Percentiles rank a stretch among this genome's conserved stretches.
Evolutionary conservation across 2,888 invertebrate species (phyloP).

Genomic region (Apoda limacodes): DNA sequence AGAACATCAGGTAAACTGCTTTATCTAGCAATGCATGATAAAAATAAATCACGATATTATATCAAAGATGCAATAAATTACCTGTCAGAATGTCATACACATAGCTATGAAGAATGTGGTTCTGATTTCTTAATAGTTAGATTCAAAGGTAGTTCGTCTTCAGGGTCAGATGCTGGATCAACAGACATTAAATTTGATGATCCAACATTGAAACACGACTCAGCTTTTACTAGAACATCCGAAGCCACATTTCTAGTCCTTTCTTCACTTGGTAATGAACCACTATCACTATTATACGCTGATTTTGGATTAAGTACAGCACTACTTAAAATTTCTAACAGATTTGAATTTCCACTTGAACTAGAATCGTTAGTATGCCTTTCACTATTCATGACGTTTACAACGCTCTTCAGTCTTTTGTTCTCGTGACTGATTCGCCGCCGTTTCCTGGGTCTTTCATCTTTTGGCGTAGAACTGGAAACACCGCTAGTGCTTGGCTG

Average conservation of each 20-base stretch:
- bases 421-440: slow-evolving; percentile 28
- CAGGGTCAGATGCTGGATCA: slow-evolving; percentile 32
- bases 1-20: no score
- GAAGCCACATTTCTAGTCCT: neutral
- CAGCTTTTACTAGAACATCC: neutral
- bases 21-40: no score
- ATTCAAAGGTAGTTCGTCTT: slow-evolving; percentile 50
- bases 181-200: neutral
- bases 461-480: slow-evolving; percentile 1
- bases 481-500: slow-evolving; percentile 25
- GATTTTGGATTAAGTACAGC: slow-evolving; percentile 7
- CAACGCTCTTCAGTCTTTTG: slow-evolving; percentile 55
- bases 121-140: slow-evolving; percentile 35
- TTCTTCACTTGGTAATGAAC: slow-evolving; percentile 6
- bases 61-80: no score
- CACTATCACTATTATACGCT: slow-evolving; percentile 10
- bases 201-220: neutral
- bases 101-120: slow-evolving; percentile 17
- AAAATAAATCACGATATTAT: no score
- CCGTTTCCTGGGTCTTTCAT: slow-evolving; percentile 10
- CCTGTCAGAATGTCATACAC: slow-evolving; percentile 9
- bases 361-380: slow-evolving; percentile 27
- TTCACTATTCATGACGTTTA: slow-evolving; percentile 38
- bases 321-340: slow-evolving; percentile 12
- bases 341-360: slow-evolving; percentile 22